A percentile compares a stretch with the other conserved stretches of the same genome.
phyloP scores from a whole-genome alignment of 2,113 vertebrate species.

The Lagenorhynchus albirostris region DNA sequence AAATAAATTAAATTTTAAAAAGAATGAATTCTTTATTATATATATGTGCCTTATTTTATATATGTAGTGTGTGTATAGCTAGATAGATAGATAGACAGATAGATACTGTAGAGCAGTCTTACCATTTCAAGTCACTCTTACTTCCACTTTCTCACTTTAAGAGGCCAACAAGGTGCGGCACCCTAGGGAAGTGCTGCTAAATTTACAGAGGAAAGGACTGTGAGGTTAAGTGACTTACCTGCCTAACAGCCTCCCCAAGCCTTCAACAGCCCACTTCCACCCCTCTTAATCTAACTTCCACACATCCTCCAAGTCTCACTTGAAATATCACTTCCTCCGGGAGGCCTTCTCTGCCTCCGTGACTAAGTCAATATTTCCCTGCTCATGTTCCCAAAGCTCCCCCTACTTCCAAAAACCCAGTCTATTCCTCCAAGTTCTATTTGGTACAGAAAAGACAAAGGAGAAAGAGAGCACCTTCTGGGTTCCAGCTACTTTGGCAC shows the following conservation, averaged over 20 bases:
- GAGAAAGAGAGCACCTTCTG: not conserved
- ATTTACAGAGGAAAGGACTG: not conserved
- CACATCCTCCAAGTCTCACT: not conserved
- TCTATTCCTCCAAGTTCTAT: not conserved
- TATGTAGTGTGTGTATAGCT: not conserved
- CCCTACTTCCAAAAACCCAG: not conserved
- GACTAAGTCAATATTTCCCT: not conserved
- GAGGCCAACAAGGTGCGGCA: not conserved
- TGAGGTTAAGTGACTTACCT: not conserved
- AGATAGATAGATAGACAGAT: not conserved
- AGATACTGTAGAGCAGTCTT: not conserved
- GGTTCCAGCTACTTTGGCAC: not conserved
- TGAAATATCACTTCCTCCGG: not conserved
- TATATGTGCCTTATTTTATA: not conserved
- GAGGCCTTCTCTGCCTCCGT: not conserved
- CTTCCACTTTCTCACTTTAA: not conserved
- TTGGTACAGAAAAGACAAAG: not conserved
- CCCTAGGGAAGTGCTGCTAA: not conserved
- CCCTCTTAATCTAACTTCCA: not conserved
- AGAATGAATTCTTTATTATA: not conserved
- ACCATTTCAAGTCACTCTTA: not conserved
- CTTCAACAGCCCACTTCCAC: not conserved
- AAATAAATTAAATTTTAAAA: not conserved
- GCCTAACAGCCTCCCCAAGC: not conserved
- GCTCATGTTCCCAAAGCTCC: not conserved